phyloP scores from a whole-genome alignment of 2,888 invertebrate species.

The Hermaeophaga mercurialis region DNA sequence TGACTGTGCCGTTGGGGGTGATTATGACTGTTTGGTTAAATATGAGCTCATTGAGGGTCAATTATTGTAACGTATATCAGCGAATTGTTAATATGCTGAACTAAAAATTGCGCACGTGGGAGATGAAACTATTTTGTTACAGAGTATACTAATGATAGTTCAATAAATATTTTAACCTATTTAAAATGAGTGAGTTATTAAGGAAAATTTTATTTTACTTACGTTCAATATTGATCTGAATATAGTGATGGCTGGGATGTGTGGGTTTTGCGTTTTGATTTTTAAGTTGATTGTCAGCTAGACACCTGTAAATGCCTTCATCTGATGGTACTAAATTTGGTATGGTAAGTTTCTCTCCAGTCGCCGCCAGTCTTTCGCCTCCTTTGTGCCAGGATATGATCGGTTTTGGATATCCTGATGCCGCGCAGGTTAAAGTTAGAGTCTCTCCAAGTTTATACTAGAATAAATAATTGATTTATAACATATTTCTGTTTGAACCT shows the following conservation, averaged over 20 bases:
- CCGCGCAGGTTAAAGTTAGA: slow-evolving; percentile 55
- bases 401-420: slow-evolving; percentile 57
- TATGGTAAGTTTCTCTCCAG: slow-evolving; percentile 53
- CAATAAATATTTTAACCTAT: no score
- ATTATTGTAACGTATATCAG: no score
- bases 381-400: slow-evolving; percentile 55
- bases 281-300: slow-evolving; percentile 56
- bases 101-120: no score
- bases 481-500: no score
- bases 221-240: slow-evolving; percentile 53
- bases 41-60: no score
- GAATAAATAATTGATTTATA: background rate
- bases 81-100: no score
- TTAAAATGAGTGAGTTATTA: no score
- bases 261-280: slow-evolving; percentile 10
- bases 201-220: no score
- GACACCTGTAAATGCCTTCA: slow-evolving; percentile 58
- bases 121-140: no score
- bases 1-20: no score
- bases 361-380: slow-evolving; percentile 40
- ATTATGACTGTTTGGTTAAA: no score
- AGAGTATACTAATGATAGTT: no score
- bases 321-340: slow-evolving; percentile 49
- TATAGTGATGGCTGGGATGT: slow-evolving; percentile 43
- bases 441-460: slow-evolving; percentile 54